phyloP scores from a whole-genome alignment of 2,797 vertebrate genomes.

The Micromesistius poutassou region DNA sequence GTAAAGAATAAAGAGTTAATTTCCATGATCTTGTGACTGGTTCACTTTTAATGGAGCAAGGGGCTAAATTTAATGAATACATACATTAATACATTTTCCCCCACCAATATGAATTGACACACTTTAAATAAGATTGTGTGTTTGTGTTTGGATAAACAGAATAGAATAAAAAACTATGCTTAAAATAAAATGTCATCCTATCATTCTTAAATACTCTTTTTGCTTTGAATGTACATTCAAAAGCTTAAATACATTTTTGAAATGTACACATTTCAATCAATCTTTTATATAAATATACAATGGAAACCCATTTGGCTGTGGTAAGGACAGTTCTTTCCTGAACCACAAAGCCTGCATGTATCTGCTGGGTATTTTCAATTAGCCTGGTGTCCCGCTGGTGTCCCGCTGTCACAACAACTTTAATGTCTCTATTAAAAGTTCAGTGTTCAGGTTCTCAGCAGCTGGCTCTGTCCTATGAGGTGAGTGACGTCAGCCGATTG shows the following conservation, averaged over 20 bases:
- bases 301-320: background rate
- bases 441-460: background rate
- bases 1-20: background rate
- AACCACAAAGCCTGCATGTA: background rate
- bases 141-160: background rate
- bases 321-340: background rate
- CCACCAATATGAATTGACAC: background rate
- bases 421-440: background rate
- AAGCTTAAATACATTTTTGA: background rate
- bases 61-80: background rate
- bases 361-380: background rate
- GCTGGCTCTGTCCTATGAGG: background rate
- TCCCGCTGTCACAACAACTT: background rate
- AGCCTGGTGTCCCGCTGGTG: background rate
- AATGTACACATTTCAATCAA: background rate
- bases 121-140: background rate
- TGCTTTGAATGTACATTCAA: background rate
- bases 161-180: background rate
- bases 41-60: background rate
- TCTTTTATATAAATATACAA: background rate
- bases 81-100: background rate
- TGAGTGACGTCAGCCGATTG: background rate
- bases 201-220: background rate
- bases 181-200: background rate
- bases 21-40: background rate